phyloP scores from a whole-genome alignment of 2,797 vertebrate species.

The Amblyopsis hoosieri region DNA sequence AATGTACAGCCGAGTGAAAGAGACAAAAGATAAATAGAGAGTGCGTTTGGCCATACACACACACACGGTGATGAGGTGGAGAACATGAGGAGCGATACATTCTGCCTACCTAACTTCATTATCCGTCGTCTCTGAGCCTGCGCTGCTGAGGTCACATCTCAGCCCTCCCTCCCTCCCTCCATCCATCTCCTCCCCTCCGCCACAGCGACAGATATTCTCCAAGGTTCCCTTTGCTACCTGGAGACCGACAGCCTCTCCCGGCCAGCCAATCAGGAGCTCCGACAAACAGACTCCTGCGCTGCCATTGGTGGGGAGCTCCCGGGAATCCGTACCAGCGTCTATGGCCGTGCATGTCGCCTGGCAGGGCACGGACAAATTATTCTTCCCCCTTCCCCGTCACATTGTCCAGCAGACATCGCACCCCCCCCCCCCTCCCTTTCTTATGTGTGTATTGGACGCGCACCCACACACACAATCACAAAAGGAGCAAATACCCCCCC shows the following conservation, averaged over 20 bases:
- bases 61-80: background rate
- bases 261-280: slow-evolving; percentile 71
- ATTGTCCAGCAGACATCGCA: slow-evolving; percentile 57
- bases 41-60: background rate
- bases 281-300: slow-evolving; percentile 60
- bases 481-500: slow-evolving; percentile 37
- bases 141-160: slow-evolving; percentile 55
- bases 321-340: slow-evolving; percentile 69
- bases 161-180: slow-evolving; percentile 10
- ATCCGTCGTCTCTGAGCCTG: slow-evolving; percentile 36
- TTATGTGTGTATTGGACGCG: slow-evolving; percentile 38
- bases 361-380: slow-evolving; percentile 66
- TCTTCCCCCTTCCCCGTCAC: slow-evolving; percentile 29
- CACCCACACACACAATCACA: slow-evolving; percentile 29
- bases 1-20: slow-evolving; percentile 60
- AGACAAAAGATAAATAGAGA: slow-evolving; percentile 51
- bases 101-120: slow-evolving; percentile 30
- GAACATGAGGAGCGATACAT: slow-evolving; percentile 14
- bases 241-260: slow-evolving; percentile 72
- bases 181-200: slow-evolving; percentile 22
- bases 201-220: slow-evolving; percentile 63
- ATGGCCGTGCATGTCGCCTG: slow-evolving; percentile 69
- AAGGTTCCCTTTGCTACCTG: slow-evolving; percentile 76
- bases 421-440: slow-evolving; percentile 49
- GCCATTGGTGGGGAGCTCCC: slow-evolving; percentile 68